These are phyloP conservation scores for Drosophila hydei DNA, from an alignment of 1,140 invertebrate species.

Conservation along the genomic window DNA sequence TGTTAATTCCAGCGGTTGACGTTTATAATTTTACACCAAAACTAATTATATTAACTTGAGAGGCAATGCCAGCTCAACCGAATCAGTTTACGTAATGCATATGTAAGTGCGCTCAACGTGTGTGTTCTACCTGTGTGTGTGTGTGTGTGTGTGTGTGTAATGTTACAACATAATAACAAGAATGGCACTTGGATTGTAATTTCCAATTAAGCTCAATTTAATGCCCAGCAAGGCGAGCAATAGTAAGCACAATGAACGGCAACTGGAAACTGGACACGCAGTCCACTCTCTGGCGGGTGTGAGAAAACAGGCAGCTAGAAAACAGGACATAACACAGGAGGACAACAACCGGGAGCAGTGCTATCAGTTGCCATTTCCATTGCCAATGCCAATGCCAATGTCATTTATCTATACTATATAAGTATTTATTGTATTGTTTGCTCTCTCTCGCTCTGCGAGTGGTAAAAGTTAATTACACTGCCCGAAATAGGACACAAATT, in stretches of 20 bases:
- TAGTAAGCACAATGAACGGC: slow-evolving; percentile 14
- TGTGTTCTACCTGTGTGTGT: slow-evolving; percentile 9
- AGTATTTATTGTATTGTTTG: slow-evolving; percentile 43
- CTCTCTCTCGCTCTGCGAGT: neutral
- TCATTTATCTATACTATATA: slow-evolving; percentile 32
- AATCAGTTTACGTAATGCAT: slow-evolving; percentile 80
- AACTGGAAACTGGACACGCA: slow-evolving; percentile 24
- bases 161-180: slow-evolving; percentile 34
- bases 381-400: slow-evolving; percentile 18
- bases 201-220: slow-evolving; percentile 79
- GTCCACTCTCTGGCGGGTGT: too few relatives aligned
- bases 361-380: neutral
- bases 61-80: slow-evolving; percentile 47
- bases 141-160: slow-evolving; percentile 7
- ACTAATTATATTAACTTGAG: slow-evolving; percentile 77
- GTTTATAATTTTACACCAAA: slow-evolving; percentile 75
- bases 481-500: slow-evolving; percentile 3
- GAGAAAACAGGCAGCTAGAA: neutral
- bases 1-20: slow-evolving; percentile 57
- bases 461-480: slow-evolving; percentile 34
- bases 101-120: slow-evolving; percentile 53
- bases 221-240: slow-evolving; percentile 34
- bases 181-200: slow-evolving; percentile 69
- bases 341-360: neutral
- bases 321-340: slow-evolving; percentile 1